Percentiles rank a stretch among this genome's conserved stretches.
Conservation (phyloP, 2,888 invertebrate genomes). For the Synanthedon tipuliformis region DNA sequence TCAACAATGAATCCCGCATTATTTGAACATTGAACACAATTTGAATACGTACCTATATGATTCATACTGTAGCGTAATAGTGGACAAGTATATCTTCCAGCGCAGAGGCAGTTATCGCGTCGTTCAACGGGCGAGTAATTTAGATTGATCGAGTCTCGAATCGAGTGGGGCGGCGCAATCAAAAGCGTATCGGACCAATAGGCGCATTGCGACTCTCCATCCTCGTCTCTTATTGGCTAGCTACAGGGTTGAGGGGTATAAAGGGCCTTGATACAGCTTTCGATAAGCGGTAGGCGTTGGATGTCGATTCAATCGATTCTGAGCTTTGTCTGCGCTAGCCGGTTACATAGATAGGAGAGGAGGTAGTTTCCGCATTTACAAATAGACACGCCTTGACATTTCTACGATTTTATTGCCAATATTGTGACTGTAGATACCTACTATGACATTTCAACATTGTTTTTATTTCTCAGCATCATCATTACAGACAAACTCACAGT, state of each 20-base stretch:
- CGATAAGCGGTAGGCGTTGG: conserved; percentile 63
- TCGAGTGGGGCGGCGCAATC: conserved; percentile 66
- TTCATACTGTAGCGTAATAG: too few species aligned
- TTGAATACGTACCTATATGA: too few species aligned
- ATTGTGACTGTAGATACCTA: not conserved
- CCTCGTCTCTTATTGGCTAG: conserved; percentile 45
- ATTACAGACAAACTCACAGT: too few species aligned
- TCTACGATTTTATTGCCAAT: conserved; percentile 5
- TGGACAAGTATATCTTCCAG: too few species aligned
- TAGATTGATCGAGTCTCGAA: conserved; percentile 63
- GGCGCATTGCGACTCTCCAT: conserved; percentile 29
- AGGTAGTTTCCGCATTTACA: conserved; percentile 8
- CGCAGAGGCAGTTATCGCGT: too few species aligned
- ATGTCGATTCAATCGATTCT: conserved; percentile 60
- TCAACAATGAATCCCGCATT: too few species aligned
- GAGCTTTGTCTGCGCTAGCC: conserved; percentile 28
- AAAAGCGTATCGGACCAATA: conserved; percentile 65
- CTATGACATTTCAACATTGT: not conserved
- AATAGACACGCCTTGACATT: conserved; percentile 7
- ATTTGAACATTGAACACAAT: too few species aligned
- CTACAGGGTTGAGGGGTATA: conserved; percentile 48
- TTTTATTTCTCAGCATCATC: not conserved
- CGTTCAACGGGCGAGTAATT: conserved; percentile 37
- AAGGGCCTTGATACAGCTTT: conserved; percentile 60
- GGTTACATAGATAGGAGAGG: conserved; percentile 15